Conservation (phyloP, 2,113 vertebrate species). For the Gasterosteus aculeatus region DNA sequence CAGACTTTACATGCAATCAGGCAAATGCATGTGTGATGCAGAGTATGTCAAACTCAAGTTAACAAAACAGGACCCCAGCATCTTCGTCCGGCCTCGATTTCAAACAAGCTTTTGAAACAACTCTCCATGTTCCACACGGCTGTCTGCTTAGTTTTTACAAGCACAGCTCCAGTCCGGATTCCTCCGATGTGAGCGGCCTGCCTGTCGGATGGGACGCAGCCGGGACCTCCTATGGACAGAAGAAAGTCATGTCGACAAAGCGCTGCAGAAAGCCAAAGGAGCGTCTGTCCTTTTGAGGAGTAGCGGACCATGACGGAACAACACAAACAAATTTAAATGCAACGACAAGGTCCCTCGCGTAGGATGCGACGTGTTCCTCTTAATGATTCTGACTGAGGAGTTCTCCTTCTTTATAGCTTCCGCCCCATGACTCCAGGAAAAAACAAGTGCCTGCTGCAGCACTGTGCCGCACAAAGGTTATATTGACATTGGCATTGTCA, state of each 20-base stretch:
- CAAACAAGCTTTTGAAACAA: conserved; percentile 16
- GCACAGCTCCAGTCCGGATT: conserved; percentile 40
- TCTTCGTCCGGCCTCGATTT: conserved; percentile 8
- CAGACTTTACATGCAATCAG: neutral
- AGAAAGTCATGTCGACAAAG: conserved; percentile 66
- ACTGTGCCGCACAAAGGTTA: neutral
- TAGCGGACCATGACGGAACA: conserved; percentile 72
- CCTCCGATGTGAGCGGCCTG: conserved; percentile 39
- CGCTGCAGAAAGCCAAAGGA: conserved; percentile 57
- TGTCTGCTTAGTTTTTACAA: conserved; percentile 53
- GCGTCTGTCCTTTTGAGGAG: conserved; percentile 64
- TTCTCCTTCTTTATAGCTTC: conserved; percentile 20
- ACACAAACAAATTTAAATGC: conserved; percentile 65
- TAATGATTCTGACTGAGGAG: conserved; percentile 41
- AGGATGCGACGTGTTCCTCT: conserved; percentile 47
- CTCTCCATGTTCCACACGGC: conserved; percentile 35
- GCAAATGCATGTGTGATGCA: neutral
- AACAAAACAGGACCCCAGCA: neutral
- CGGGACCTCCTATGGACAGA: conserved; percentile 62
- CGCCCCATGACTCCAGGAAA: conserved; percentile 21
- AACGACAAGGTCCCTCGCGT: conserved; percentile 47
- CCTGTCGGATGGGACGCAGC: conserved; percentile 58
- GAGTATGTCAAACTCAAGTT: conserved; percentile 14
- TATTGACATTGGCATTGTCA: conserved; percentile 17
- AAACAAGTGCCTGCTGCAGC: neutral